Evolutionary conservation across 2,113 vertebrate genomes (phyloP), one percentile per base, ranked within the genome.

Genomic region (Spea bombifrons): DNA sequence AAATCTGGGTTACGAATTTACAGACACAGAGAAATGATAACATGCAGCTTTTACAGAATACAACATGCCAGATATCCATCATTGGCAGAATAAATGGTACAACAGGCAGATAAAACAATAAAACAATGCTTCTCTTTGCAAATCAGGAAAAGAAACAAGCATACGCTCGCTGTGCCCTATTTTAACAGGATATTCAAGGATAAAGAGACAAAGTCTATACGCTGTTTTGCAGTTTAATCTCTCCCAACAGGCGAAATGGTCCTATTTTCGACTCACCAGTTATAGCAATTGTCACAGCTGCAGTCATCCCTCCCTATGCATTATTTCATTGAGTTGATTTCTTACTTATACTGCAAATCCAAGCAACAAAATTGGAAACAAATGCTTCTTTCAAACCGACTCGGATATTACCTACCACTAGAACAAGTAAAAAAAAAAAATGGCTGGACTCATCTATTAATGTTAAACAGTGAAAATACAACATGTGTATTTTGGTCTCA

Each of bases 311-410:
- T 80, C 77, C 77, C 63, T 73, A 68, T 71, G 63, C 71, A 80
- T 80, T 80, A 80, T 80, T 80, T 80, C 52, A 80, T 80, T 72
- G 77, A 64, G 71, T 59, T 80, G 77, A 80, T 80, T 80, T 80
- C 71, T 73, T 71, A 80, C 77, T 80, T 80, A 73, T 80, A 50
- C 44, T 46, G 63, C 71, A 68, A 80, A 73, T 73, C 64, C 68
- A 17, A 66, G 52, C 9, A 45, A 64, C 45, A 8, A 80, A 80
- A 73, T 66, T 48, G 64, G 8, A n/a, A 75, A 17, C 70, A 80
- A 67, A 73, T 59, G n/a, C 70, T 59, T 73, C 43, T 57, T 73
- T 61, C 63, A 67, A 48, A 50, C 71, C 67, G 46, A 53, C 30
- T 30, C 30, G 30, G 50, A 7, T 52, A 7, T 52, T 75, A 76